These are phyloP conservation scores for Ondatra zibethicus DNA, from an alignment of 2,113 vertebrate species.

Conservation along the genomic window DNA sequence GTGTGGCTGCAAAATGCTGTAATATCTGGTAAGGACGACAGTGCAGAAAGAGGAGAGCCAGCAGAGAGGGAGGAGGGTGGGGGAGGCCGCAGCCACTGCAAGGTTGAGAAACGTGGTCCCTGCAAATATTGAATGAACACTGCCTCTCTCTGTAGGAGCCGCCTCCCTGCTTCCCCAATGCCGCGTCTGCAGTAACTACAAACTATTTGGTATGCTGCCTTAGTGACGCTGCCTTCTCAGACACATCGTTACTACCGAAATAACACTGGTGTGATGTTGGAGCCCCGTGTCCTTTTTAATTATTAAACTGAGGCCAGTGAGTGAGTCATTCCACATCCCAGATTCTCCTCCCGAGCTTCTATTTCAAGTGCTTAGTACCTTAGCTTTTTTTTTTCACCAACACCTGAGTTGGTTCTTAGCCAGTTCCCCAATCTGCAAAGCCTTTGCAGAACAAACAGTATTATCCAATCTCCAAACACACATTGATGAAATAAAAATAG, in stretches of 20 bases:
- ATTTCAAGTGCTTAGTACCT: conserved; percentile 72
- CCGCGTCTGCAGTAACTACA: conserved; percentile 77
- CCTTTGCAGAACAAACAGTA: conserved; percentile 54
- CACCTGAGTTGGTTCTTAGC: conserved; percentile 67
- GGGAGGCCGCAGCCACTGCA: conserved; percentile 57
- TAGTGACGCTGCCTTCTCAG: conserved; percentile 70
- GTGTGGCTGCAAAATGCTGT: conserved; percentile 33
- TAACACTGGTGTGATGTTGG: conserved; percentile 60
- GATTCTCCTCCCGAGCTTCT: conserved; percentile 57
- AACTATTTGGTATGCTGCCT: conserved; percentile 81
- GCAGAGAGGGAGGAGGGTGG: neutral
- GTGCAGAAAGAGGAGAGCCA: neutral
- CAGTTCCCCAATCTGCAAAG: conserved; percentile 71
- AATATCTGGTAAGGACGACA: conserved; percentile 2
- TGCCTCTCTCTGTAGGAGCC: conserved; percentile 63
- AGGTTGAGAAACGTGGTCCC: conserved; percentile 29
- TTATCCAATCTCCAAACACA: conserved; percentile 56
- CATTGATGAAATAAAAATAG: neutral
- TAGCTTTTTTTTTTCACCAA: neutral
- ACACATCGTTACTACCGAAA: conserved; percentile 73
- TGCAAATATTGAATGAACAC: conserved; percentile 79
- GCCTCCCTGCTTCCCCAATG: conserved; percentile 62
- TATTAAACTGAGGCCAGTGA: conserved; percentile 67
- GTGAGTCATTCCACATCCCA: conserved; percentile 70
- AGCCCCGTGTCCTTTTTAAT: conserved; percentile 77